Base-by-base conservation (phyloP, 2,113 vertebrate genomes). In the Scopus umbretta region DNA sequence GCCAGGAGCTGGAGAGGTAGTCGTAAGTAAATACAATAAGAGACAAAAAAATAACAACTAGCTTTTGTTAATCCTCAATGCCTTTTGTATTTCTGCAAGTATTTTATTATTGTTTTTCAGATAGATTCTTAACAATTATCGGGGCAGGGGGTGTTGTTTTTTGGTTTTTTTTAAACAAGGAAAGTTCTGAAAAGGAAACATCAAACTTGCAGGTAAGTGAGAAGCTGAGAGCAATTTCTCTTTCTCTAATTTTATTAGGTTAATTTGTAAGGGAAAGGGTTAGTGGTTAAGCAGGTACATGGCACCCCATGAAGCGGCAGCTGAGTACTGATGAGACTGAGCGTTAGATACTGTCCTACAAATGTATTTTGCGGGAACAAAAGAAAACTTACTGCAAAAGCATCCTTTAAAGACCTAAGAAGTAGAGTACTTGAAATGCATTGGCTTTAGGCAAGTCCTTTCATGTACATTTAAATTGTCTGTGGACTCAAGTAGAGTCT, bases 401-500 rank as follows among this genome's bases (percentile, higher is more conserved):
- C 58, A 56, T 59, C 15, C 12, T 94, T 81, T 86, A 94, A 95
- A 87, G 52, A 55, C 52, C 30, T 79, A 79, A 71, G 38, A 80
- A 84, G 47, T 62, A 47, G 61, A 94, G 40, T 68, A 61, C 62
- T 92, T 90, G 91, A 94, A 95, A 79, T 90, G 91, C 50, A 68
- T 19, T 65, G 70, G 49, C 93, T 96, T 91, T 85, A 81, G 84
- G 91, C 84, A 65, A 96, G 89, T 75, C 84, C 80, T 96, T 95
- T 95, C 78, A 89, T 91, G 94, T 91, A 87, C 82, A n/a, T 95
- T 97, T 97, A 97, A 96, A 96, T 96, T 95, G 91, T 96, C 93
- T 87, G 91, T 94, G 84, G 87, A 95, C 81, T 91, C 78, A 72
- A 94, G 90, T 21, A 49, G 81, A 56, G 36, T 95, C 93, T 94